Evolutionary conservation across 2,888 invertebrate genomes (phyloP), one percentile per base, ranked within the genome.

Genomic region (Ophioninae sp.): DNA sequence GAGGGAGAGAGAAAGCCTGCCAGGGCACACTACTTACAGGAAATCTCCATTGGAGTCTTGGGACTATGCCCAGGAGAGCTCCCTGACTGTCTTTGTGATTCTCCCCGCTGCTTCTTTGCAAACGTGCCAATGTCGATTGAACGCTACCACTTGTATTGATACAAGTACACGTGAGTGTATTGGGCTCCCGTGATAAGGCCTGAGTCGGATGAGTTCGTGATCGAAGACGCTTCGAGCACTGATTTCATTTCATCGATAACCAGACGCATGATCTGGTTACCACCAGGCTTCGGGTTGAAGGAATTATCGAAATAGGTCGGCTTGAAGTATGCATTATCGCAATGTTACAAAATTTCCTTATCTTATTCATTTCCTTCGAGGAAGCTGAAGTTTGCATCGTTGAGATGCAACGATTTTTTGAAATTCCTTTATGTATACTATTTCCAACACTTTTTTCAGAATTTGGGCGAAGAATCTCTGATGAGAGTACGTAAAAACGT

Each of bases 101-200:
- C 65, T 20, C 69, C 64, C 71, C 61, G 58, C 68, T 78, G 56
- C 41, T 23, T 44, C 23, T 69, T 63, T 61, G 59, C 56, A 23
- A 81, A 77, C 71, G 78, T 79, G 81, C 81, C 61, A 81, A 81
- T 81, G 41, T 79, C 74, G 83, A 84, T 84, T 74, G n/a, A 58
- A 65, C 71, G 83, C 75, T 81, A 84, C 67, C 78, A 61, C 78
- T 37, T 41, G 61, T 63, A 51, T 58, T 61, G 37, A 73, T 77
- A 30, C 58, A 67, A 17, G n/a, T 58, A 17, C 8, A 63, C 22
- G 5, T 51, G 51, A 5, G 51, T 17, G 51, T 51, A 17, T 51
- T 51, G 13, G 51, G 51, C 6, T 17, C 13, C 41, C 39, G 44
- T 56, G 74, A 72, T 78, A 71, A 72, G 41, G 51, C 58, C 58